These are phyloP conservation scores for Melanotaenia duboulayi DNA, from an alignment of 2,113 vertebrate species.

Conservation along the genomic window DNA sequence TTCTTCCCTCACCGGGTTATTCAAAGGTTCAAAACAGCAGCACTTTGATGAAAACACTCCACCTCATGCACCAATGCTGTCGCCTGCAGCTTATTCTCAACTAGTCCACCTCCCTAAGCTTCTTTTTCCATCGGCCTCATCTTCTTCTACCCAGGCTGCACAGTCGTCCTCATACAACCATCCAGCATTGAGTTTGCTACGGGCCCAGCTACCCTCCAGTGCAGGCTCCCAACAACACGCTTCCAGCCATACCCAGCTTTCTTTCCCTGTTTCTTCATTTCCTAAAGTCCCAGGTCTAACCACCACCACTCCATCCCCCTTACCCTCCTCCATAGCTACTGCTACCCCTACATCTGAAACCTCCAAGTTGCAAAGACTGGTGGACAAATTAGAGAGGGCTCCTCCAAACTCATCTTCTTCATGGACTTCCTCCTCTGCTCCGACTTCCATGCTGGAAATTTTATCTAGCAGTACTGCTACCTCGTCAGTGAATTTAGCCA, in stretches of 20 bases:
- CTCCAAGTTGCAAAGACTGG: conserved; percentile 83
- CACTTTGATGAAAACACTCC: conserved; percentile 86
- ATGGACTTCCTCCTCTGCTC: conserved; percentile 77
- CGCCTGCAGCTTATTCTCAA: conserved; percentile 83
- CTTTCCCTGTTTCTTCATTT: conserved; percentile 78
- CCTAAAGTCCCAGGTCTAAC: conserved; percentile 80
- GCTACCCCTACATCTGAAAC: conserved; percentile 84
- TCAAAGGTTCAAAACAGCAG: conserved; percentile 81
- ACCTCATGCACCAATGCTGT: conserved; percentile 79
- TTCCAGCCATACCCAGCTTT: conserved; percentile 70
- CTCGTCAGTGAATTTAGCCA: conserved; percentile 57
- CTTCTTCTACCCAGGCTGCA: conserved; percentile 72
- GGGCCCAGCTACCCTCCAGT: conserved; percentile 64
- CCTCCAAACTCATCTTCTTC: conserved; percentile 59
- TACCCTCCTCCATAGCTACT: conserved; percentile 63
- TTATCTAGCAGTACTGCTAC: conserved; percentile 54
- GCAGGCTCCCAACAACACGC: conserved; percentile 67
- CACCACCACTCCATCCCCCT: conserved; percentile 53
- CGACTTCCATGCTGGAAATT: conserved; percentile 79
- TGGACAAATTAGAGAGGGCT: conserved; percentile 85
- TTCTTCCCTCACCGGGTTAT: conserved; percentile 81
- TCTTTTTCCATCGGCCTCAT: conserved; percentile 79
- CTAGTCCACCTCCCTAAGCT: conserved; percentile 83
- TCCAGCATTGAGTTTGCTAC: conserved; percentile 74
- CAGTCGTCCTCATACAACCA: conserved; percentile 79